Evolutionary conservation across 2,797 vertebrate species (phyloP), one percentile per base, ranked within the genome.

Genomic region (Cercopithecus hamlyni): DNA sequence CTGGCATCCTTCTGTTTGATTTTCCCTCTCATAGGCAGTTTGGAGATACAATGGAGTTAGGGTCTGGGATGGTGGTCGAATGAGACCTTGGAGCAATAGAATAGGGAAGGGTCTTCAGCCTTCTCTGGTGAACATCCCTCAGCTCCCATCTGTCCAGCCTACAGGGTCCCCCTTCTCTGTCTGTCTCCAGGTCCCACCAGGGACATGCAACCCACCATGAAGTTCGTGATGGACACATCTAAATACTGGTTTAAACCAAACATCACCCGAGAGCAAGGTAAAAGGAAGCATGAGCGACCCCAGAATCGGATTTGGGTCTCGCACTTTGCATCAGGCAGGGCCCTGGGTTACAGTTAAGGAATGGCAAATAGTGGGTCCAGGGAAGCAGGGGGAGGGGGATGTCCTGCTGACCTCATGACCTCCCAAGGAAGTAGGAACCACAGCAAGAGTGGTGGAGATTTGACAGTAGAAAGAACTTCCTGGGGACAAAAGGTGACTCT

Each of bases 171-270:
- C 58, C 58, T 67, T 86, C 88, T 87, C 75, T 97, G 13, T 80
- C 26, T 90, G 89, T 97, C 97, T 97, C 97, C 98, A 99, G 99
- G 98, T 95, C 83, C 97, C 81, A 96, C 96, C 81, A 97, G 90
- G 97, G 98, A 99, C 64, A 98, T 97, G 77, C 99, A 99, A 91
- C 99, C 99, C 3, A 99, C 99, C 39, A 99, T 99, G 99, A 99
- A 99, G 97, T 99, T 99, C 30, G 99, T 99, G 98, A 99, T 99
- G 99, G 99, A 99, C 98, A 99, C 99, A 0, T 99, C 99, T 0
- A 99, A 99, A 72, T 99, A 99, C 94, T 99, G 99, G 99, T 99
- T 99, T 98, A 99, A 99, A 93, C 99, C 99, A 0, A 99, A 98
- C 97, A 98, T 99, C 96, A 99, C 91, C 96, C 98, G 99, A 97